Evolutionary conservation across 2,888 invertebrate genomes (phyloP), one percentile per base, ranked within the genome.

Genomic region (Oligia fasciuncula): DNA sequence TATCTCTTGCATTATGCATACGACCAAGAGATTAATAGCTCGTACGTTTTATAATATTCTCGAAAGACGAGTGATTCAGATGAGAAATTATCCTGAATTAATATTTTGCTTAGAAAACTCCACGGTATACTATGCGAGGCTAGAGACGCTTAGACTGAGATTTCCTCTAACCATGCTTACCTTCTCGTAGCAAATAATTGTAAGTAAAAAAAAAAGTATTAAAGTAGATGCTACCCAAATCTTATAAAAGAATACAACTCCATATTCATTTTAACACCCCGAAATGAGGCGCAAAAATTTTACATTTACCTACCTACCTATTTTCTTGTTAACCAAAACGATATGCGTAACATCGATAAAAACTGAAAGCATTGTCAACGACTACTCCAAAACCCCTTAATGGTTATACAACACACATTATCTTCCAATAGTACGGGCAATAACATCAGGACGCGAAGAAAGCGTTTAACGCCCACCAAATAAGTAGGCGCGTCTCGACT

Each of bases 361-460:
- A 84, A 65, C 46, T 57, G 35, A 84, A 84, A 84, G 46, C 68
- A 73, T 63, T 65, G 17, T 69, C 67, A 73, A 51, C 46, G 54
- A 78, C 40, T 72, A 74, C 57, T 72, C 11, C 4, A 75, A 66
- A 73, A 51, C 14, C 68, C 46, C 19, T 49, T 77, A 77, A 83
- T 79, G 74, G 68, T 74, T 13, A n/a, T 57, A 29, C 46, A 76
- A 63, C 74, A 83, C 76, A 79, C 68, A 72, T 77, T 86, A 71
- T 79, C 77, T 79, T 65, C 80, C 75, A 76, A 79, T 69, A 86
- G 72, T 73, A 72, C 54, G 69, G n/a, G 40, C 57, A 76, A 74
- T 83, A 76, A 86, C 69, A 76, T 57, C 62, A 43, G 60, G 29
- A 73, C n/a, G 75, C 40, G 13, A 73, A 81, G 67, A 79, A 76